Base-by-base conservation (phyloP, 1,140 invertebrate species). In the Proctacanthus coquilletti region DNA sequence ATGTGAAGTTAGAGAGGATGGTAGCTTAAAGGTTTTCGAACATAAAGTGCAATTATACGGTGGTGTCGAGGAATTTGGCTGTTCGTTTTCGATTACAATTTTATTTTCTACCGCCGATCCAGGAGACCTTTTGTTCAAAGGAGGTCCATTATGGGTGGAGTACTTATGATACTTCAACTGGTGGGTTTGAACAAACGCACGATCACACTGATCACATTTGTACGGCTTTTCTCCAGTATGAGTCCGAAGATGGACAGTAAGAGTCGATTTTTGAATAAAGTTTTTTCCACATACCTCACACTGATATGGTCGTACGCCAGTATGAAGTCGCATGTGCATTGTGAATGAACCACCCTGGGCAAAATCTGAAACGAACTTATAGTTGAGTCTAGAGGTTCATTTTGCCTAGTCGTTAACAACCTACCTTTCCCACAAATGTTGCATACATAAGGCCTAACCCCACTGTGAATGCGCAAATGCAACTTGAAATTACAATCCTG, bases 241-340 rank as follows among this genome's bases (percentile, higher is more conserved):
- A 42, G 77, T 78, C 42, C 77, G 68, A 52, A 79, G 78, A 64
- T 81, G 77, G 46, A 79, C 77, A 64, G 80, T 72, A 42, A 75
- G 61, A 50, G 71, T 75, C 43, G 72, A 74, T 55, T 77, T 77
- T 53, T 75, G 72, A 34, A 72, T 74, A 62, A 76, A 77, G 60
- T 71, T 65, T 52, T 75, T 75, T 46, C 73, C 66, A 56, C 72
- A 74, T 47, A 72, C 63, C 50, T 74, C 70, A 58, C 80, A 83
- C 63, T 71, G 68, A 75, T 79, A 65, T 69, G 77, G 52, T 23
- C 74, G 62, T 56, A 78, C 75, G 42, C 77, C 77, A 40, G 76
- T 79, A 62, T 81, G 78, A 34, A 76, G 78, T 56, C 79, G 67
- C 66, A 77, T 79, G 63, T 82, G 79, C 47, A 81, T 77, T 66